Evolutionary conservation across 2,797 vertebrate genomes (phyloP), one percentile per base, ranked within the genome.

Genomic region (Coregonus ussuriensis): DNA sequence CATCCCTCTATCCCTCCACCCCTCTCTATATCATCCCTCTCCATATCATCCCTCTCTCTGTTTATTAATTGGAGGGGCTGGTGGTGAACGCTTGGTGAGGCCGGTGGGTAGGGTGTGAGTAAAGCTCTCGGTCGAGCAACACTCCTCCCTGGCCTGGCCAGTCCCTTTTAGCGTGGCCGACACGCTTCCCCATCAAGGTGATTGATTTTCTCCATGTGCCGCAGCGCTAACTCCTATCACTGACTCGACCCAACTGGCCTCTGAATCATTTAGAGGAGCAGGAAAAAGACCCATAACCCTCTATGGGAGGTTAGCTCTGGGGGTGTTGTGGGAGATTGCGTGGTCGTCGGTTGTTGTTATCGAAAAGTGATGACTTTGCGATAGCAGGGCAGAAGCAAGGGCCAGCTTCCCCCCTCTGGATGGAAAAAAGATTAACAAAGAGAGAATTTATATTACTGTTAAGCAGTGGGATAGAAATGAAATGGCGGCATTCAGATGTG

Each of bases 181-280:
- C 65, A 59, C 41, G n/a, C 80, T 71, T 2, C 33, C 54, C 78
- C 72, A 85, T 83, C 75, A 76, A 59, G 13, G 25, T 83, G 79
- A 85, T 83, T 73, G 73, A 83, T 83, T 75, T 15, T 75, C 15
- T 35, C 21, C 74, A 33, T 15, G n/a, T 3, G 18, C 52, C 68
- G 74, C 21, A 52, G 65, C 14, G 31, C 73, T 77, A 56, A 77
- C 62, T 71, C 74, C 69, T 25, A 18, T 21, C 54, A 41, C 68
- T 74, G 53, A 51, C 47, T 74, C 13, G 13, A 35, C 63, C 21
- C 63, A 29, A 66, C 21, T 18, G 15, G 68, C 62, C 70, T 62
- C 72, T 76, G 71, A 83, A 78, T 81, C 74, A 74, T 76, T 72
- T 37, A 21, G 59, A 62, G 18, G 62, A 29, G 35, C 59, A 7